Evolutionary conservation across 2,888 invertebrate genomes (phyloP).

Genomic region (Odontocerum albicorne): DNA sequence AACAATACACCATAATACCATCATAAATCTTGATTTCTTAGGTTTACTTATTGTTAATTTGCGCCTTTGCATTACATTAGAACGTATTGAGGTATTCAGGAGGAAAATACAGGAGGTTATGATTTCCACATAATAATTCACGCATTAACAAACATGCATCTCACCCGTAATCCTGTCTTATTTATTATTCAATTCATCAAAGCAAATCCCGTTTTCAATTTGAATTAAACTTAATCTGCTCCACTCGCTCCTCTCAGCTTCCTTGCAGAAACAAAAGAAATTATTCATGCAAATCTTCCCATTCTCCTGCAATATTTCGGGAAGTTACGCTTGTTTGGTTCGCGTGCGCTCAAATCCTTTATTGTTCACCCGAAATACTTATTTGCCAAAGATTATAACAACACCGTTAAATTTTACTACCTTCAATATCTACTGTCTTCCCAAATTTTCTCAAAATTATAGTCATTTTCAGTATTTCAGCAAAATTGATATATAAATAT

Average conservation of each 20-base stretch:
- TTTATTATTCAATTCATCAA: constrained; percentile 9
- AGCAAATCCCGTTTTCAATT: constrained; percentile 16
- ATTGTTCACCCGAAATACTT: constrained; percentile 5
- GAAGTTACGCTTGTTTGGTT: constrained; percentile 9
- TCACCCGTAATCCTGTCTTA: background rate
- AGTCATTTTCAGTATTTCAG: too few relatives aligned
- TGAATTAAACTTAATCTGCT: constrained; percentile 16
- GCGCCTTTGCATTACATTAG: background rate
- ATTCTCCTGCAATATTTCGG: constrained; percentile 2
- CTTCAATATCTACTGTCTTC: background rate
- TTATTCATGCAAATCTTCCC: constrained; percentile 18
- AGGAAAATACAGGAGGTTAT: background rate
- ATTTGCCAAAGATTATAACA: constrained; percentile 12
- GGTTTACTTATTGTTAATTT: too few relatives aligned
- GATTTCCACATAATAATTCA: background rate
- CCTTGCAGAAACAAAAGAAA: constrained; percentile 18
- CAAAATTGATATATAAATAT: too few relatives aligned
- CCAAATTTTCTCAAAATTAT: background rate
- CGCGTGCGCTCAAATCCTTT: constrained; percentile 1
- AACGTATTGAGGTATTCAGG: background rate
- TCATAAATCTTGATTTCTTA: too few relatives aligned
- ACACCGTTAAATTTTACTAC: background rate
- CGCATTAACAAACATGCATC: background rate
- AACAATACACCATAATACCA: too few relatives aligned
- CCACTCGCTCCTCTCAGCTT: background rate